A percentile compares a stretch with the other conserved stretches of the same genome.
These are phyloP conservation scores for Lynx canadensis DNA, from an alignment of 2,113 vertebrate genomes.

Conservation along the genomic window DNA sequence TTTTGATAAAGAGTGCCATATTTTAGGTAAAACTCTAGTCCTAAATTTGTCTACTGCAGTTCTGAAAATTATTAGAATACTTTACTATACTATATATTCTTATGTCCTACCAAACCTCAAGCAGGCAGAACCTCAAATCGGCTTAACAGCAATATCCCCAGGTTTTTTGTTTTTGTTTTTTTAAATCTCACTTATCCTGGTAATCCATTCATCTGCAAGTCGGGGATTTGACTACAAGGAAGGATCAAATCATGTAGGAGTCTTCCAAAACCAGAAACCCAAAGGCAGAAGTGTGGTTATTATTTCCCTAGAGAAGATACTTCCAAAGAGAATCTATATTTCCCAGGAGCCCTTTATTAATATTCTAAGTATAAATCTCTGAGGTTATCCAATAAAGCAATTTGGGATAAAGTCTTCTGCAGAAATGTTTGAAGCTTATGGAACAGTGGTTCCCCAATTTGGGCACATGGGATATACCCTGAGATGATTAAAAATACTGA, in stretches of 20 bases:
- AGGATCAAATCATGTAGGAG: conserved; percentile 14
- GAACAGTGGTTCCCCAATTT: background rate
- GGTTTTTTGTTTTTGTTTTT: background rate
- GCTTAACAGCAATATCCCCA: background rate
- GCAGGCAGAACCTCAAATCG: background rate
- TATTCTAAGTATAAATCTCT: conserved; percentile 32
- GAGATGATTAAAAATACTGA: background rate
- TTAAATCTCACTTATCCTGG: background rate
- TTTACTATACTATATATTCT: conserved; percentile 13
- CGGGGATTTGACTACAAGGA: background rate
- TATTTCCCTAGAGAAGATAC: conserved; percentile 13
- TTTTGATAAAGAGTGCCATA: background rate
- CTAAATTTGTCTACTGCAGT: background rate
- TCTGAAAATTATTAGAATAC: conserved; percentile 38
- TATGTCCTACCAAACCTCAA: background rate
- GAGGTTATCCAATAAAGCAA: background rate
- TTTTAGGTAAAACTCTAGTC: conserved; percentile 1
- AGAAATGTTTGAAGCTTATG: background rate
- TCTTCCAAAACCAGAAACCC: conserved; percentile 46
- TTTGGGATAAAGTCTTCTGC: background rate
- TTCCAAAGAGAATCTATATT: conserved; percentile 26
- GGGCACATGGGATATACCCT: background rate
- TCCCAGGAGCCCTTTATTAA: conserved; percentile 27
- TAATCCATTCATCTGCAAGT: conserved; percentile 6
- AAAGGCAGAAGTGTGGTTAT: conserved; percentile 18